Base-by-base conservation (phyloP, 1,140 invertebrate species). In the Caenorhabditis latens region DNA sequence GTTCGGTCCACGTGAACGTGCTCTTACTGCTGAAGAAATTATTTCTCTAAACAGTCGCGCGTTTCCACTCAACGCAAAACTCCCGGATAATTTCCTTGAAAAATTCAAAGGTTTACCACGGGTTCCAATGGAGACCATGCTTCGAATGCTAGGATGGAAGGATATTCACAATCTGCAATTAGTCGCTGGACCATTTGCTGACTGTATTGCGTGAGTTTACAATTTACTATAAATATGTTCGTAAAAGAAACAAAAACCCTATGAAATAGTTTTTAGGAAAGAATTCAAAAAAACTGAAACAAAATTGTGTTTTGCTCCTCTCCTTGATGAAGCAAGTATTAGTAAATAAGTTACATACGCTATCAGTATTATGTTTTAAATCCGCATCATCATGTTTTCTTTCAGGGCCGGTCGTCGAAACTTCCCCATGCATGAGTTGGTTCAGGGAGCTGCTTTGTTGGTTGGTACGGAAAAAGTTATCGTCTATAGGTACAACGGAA, bases 131-230 rank as follows among this genome's bases (percentile, higher is more conserved):
- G 46, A 50, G 1, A 14, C 50, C 11, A 79, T 79, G 46, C n/a
- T 79, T 46, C 2, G 21, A 24, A 53, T 50, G 46, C 71, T 79
- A 4, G 71, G 40, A 50, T 79, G 40, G 40, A 50, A 50, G 4
- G 71, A 79, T 79, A 79, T 79, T 50, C 53, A 11, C 46, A n/a
- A 40, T 19, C n/a, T 79, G 7, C 71, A 79, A 79, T 13, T 50
- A 13, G 71, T 79, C 5, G 43, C 46, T 24, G 71, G 71, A 7
- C 71, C 71, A 32, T 79, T 79, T 24, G n/a, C 43, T 11, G 21
- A 42, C 4, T 50, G 19, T 24, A 9, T 79, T 11, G 8, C 16
- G 63, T 67, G 19, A 67, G 63, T 67, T 2, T 53, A 14, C 50
- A 16, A 32, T 32, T 32, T 32, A 32, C 1, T 32, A 32, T 1